Percentiles rank a stretch among this genome's conserved stretches.
phyloP scores from a whole-genome alignment of 92 coral and sea anemone genomes.

The Heliopora coerulea region DNA sequence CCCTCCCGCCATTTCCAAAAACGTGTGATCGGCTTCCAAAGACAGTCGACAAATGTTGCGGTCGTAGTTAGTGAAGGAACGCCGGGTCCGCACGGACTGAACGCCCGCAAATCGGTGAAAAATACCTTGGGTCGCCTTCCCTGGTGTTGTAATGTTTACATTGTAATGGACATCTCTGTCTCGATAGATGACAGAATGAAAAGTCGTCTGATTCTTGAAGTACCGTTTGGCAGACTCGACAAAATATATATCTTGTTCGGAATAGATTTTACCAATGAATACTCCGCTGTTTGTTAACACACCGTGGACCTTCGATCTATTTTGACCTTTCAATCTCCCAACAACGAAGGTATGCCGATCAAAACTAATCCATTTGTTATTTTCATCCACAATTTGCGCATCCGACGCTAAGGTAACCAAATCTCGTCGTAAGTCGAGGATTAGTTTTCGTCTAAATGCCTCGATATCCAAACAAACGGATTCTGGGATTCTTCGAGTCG shows the following conservation, averaged over 20 bases:
- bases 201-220: constrained; percentile 54
- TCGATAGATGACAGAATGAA: constrained; percentile 85
- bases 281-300: constrained; percentile 62
- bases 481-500: constrained; percentile 50
- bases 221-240: constrained; percentile 80
- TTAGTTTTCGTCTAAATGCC: constrained; percentile 66
- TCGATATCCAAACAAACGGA: constrained; percentile 60
- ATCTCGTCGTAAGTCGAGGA: constrained; percentile 64
- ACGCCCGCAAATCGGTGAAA: constrained; percentile 17
- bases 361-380: constrained; percentile 59
- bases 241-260: constrained; percentile 59
- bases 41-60: constrained; percentile 59
- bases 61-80: neutral
- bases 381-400: constrained; percentile 58
- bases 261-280: constrained; percentile 74
- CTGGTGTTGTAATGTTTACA: constrained; percentile 27
- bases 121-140: constrained; percentile 28
- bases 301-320: constrained; percentile 71
- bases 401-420: constrained; percentile 60
- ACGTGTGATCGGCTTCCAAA: constrained; percentile 71
- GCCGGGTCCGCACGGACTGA: neutral
- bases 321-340: constrained; percentile 68
- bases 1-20: constrained; percentile 64
- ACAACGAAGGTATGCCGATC: constrained; percentile 65
- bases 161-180: constrained; percentile 58